These are phyloP conservation scores for Gymnobelideus leadbeateri DNA, from an alignment of 2,113 vertebrate species.

Conservation along the genomic window DNA sequence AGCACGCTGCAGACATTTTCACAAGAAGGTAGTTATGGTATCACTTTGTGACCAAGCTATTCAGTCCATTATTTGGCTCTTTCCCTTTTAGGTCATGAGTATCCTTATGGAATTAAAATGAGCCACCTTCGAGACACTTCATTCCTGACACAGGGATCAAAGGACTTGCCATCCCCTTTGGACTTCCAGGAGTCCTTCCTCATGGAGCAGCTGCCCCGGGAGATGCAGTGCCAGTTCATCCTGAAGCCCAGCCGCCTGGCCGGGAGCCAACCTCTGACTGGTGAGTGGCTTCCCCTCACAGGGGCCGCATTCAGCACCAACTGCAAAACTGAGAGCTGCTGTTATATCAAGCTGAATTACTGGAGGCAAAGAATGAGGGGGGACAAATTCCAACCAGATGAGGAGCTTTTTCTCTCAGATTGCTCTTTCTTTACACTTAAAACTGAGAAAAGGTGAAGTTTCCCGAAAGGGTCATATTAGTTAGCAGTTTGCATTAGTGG, in stretches of 20 bases:
- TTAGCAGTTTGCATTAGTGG: constrained; percentile 43
- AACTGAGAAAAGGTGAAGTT: constrained; percentile 43
- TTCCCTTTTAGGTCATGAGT: constrained; percentile 92
- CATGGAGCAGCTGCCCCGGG: constrained; percentile 91
- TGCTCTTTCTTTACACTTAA: constrained; percentile 24
- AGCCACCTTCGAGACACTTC: constrained; percentile 91
- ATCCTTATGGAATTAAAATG: constrained; percentile 97
- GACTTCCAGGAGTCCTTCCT: constrained; percentile 88
- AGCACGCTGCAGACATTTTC: too few relatives aligned
- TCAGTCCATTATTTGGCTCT: constrained; percentile 68
- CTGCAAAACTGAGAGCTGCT: constrained; percentile 35
- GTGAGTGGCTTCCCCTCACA: constrained; percentile 80
- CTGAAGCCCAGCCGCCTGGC: constrained; percentile 90
- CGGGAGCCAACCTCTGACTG: constrained; percentile 82
- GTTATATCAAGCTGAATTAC: constrained; percentile 2
- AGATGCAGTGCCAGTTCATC: constrained; percentile 96
- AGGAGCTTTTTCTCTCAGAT: constrained; percentile 44
- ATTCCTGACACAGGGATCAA: constrained; percentile 81
- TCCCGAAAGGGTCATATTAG: constrained; percentile 64
- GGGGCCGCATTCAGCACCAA: neutral
- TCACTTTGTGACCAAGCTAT: constrained; percentile 41
- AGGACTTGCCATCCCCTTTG: constrained; percentile 82
- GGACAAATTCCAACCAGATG: constrained; percentile 10
- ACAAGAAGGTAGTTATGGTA: constrained; percentile 47
- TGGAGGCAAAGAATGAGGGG: neutral